Base-by-base conservation (phyloP, 2,113 vertebrate genomes). In the Poeciliopsis retropinna region DNA sequence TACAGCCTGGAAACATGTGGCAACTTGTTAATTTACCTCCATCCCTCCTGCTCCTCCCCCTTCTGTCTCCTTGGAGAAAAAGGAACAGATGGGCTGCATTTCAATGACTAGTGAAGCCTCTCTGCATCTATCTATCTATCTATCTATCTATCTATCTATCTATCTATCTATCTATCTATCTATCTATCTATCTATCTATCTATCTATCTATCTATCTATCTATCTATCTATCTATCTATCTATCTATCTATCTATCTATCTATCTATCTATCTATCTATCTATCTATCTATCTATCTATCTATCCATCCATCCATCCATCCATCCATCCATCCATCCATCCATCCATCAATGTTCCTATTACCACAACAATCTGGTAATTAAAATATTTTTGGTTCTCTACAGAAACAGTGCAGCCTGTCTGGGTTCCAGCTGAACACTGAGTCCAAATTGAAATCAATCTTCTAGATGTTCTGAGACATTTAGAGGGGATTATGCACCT, bases 1-100 rank as follows among this genome's bases (percentile, higher is more conserved):
- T 72, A 25, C 76, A 61, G 76, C 81, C 78, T 86, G 79, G 90
- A 88, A 92, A 90, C 90, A 92, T 92, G 90, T 90, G 89, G 90
- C 84, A 86, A 92, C 90, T 88, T 88, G 90, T 92, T 90, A 86
- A 89, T 89, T 83, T 73, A 75, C 80, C 70, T 60, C 54, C 61
- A 32, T 62, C 44, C n/a, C 29, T 64, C 9, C 39, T 41, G 4
- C 14, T 41, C 39, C 39, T 41, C 39, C 39, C 39, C 63, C 64
- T 12, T 4, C 51, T 54, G 2, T n/a, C 37, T 78, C 87, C 79
- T 86, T 32, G 64, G 15, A 37, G 34, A 83, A 88, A 87, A 70
- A 76, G 34, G 25, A 68, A 77, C 89, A 92, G 86, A 87, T 90
- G 88, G 83, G 70, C 81, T 73, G 85, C 81, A 69, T 68, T 31